A percentile compares a stretch with the other conserved stretches of the same genome.
These are phyloP conservation scores for Aphis craccivora DNA, from an alignment of 1,140 invertebrate genomes.

Conservation along the genomic window DNA sequence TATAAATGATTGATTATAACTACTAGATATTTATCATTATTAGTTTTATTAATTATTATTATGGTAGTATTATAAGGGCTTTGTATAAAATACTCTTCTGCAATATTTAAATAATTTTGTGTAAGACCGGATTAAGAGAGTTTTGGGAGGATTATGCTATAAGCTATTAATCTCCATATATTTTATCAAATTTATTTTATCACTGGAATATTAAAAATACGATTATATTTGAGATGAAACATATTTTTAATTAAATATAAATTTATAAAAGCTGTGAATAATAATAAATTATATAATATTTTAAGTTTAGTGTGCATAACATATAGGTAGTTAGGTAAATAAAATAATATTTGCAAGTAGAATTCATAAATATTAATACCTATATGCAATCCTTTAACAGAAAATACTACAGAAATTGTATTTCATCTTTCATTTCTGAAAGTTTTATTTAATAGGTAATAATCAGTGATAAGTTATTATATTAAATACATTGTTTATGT, in stretches of 20 bases:
- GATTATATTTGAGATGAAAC: background rate
- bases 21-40: background rate
- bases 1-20: background rate
- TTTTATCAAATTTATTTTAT: background rate
- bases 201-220: background rate
- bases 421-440: background rate
- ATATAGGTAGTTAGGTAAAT: background rate
- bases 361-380: background rate
- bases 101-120: background rate
- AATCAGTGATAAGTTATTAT: background rate
- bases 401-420: background rate
- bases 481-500: background rate
- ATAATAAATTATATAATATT: background rate
- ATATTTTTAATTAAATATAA: background rate
- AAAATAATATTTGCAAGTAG: background rate
- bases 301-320: background rate
- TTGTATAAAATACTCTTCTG: background rate
- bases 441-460: background rate
- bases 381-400: background rate
- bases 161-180: conserved; percentile 11
- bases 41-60: background rate
- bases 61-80: background rate
- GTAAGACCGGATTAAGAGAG: background rate
- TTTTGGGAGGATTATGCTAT: background rate
- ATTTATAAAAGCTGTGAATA: background rate